phyloP scores from a whole-genome alignment of 2,888 invertebrate species.

The Drosophila engyochracea region DNA sequence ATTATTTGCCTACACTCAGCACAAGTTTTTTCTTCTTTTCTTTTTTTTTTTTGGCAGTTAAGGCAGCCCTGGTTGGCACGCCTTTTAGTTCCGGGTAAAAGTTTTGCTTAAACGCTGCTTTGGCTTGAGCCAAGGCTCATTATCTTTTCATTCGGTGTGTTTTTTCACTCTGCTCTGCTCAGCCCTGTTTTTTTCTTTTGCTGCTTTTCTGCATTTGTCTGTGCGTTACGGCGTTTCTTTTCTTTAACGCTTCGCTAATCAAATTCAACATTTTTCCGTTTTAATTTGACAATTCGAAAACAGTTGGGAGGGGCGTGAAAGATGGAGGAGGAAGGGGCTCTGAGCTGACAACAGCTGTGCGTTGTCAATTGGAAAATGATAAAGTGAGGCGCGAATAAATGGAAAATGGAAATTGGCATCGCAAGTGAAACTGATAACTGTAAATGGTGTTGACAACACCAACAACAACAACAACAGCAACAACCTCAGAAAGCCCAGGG shows the following conservation, averaged over 20 bases:
- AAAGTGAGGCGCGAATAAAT: conserved; percentile 63
- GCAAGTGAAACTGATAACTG: conserved; percentile 59
- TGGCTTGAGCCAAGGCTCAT: conserved; percentile 67
- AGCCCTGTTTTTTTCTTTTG: conserved; percentile 1
- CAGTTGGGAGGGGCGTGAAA: conserved; percentile 21
- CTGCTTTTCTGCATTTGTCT: conserved; percentile 33
- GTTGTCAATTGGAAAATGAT: conserved; percentile 80
- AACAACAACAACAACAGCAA: neutral
- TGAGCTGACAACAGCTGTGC: conserved; percentile 67
- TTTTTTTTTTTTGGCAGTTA: neutral
- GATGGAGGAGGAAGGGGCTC: neutral
- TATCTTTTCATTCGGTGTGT: conserved; percentile 61
- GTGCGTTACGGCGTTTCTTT: conserved; percentile 54
- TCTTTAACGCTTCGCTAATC: conserved; percentile 80
- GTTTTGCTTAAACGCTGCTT: conserved; percentile 68
- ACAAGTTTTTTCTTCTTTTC: neutral
- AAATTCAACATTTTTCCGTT: conserved; percentile 81
- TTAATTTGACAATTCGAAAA: conserved; percentile 78
- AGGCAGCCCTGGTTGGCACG: conserved; percentile 49
- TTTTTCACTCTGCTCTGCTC: conserved; percentile 1
- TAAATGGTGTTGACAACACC: conserved; percentile 47
- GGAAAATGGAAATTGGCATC: conserved; percentile 70
- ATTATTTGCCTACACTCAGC: neutral
- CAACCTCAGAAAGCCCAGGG: conserved; percentile 7
- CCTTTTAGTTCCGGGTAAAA: conserved; percentile 59